These are phyloP conservation scores for Cactoblastis cactorum DNA, from an alignment of 2,888 invertebrate genomes.

Conservation along the genomic window DNA sequence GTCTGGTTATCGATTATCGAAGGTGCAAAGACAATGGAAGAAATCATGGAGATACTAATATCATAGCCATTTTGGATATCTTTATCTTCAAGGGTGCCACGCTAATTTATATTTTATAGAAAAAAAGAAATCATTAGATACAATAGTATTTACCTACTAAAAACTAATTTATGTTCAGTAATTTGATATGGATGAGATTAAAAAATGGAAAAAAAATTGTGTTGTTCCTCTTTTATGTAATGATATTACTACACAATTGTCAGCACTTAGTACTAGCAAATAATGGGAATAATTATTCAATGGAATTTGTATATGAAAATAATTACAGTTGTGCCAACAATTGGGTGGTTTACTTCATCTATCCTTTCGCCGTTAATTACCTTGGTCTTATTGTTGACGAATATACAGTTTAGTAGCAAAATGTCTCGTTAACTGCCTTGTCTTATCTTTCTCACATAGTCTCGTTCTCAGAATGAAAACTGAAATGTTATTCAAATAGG, in stretches of 20 bases:
- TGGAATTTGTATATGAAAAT: no score
- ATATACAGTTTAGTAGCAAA: no score
- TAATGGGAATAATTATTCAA: no score
- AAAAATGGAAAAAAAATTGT: conserved; percentile 45
- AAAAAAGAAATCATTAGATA: conserved; percentile 58
- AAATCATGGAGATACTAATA: conserved; percentile 51
- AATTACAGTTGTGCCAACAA: no score
- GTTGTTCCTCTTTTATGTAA: conserved; percentile 32
- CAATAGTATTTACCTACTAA: conserved; percentile 55
- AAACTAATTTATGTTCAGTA: conserved; percentile 72
- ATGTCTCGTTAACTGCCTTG: no score
- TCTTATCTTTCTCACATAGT: no score
- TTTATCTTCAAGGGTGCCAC: conserved; percentile 62
- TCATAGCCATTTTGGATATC: conserved; percentile 42
- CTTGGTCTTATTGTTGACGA: no score
- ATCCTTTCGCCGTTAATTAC: no score
- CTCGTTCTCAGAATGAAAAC: not conserved
- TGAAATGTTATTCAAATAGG: not conserved
- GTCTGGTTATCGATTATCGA: conserved; percentile 42
- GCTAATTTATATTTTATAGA: conserved; percentile 67
- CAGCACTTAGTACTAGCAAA: no score
- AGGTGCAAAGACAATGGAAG: conserved; percentile 34
- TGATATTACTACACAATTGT: no score
- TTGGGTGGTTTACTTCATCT: no score
- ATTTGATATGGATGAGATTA: conserved; percentile 77